These are phyloP conservation scores for Silvanus unidentatus DNA, from an alignment of 2,888 invertebrate species.

Conservation along the genomic window DNA sequence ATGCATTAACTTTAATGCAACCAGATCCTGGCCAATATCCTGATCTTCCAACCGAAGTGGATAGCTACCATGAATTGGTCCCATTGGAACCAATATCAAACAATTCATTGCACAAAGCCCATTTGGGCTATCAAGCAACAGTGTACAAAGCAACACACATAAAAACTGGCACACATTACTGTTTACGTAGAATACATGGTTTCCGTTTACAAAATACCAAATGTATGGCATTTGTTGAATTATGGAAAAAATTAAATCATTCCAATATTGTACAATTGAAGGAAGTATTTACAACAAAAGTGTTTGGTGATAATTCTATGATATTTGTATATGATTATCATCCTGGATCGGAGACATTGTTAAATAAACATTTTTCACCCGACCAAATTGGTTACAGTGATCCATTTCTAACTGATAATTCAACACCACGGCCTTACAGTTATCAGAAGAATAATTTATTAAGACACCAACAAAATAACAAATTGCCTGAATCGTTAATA, in stretches of 20 bases:
- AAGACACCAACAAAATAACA: slow-evolving; percentile 63
- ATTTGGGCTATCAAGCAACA: slow-evolving; percentile 70
- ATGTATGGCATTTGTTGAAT: slow-evolving; percentile 77
- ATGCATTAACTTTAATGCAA: slow-evolving; percentile 66
- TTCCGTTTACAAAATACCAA: slow-evolving; percentile 77
- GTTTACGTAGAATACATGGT: slow-evolving; percentile 83
- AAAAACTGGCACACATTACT: slow-evolving; percentile 80
- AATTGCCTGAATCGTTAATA: slow-evolving; percentile 80
- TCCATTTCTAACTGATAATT: slow-evolving; percentile 79
- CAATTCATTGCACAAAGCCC: slow-evolving; percentile 57
- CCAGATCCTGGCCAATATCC: slow-evolving; percentile 60
- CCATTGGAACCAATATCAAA: slow-evolving; percentile 69
- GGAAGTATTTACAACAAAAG: slow-evolving; percentile 91
- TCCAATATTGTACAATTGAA: slow-evolving; percentile 89
- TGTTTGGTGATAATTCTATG: slow-evolving; percentile 93
- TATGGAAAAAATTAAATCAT: slow-evolving; percentile 93
- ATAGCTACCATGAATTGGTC: slow-evolving; percentile 81
- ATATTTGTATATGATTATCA: slow-evolving; percentile 95
- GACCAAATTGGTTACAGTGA: slow-evolving; percentile 60
- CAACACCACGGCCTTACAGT: slow-evolving; percentile 72
- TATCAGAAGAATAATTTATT: slow-evolving; percentile 78
- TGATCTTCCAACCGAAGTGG: slow-evolving; percentile 75
- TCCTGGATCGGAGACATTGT: slow-evolving; percentile 82
- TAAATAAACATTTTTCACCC: slow-evolving; percentile 75
- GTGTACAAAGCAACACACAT: slow-evolving; percentile 86